Conservation (phyloP, 2,888 invertebrate species). For the Nemapogon koenigi region DNA sequence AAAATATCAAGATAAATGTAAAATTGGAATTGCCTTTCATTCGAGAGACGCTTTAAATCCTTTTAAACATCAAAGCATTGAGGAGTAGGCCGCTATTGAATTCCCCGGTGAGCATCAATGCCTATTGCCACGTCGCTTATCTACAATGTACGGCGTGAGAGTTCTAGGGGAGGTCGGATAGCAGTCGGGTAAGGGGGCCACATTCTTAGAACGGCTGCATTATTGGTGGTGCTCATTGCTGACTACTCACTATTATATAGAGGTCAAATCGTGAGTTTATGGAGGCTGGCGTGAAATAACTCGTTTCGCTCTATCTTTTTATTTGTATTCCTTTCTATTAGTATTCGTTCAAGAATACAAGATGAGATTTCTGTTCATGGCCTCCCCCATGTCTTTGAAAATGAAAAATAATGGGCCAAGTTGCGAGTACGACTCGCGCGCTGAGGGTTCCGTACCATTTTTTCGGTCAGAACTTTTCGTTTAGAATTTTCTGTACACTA, state of each 20-base stretch:
- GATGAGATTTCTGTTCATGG: too few species aligned
- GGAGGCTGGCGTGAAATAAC: too few species aligned
- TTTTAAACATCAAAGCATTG: constrained; percentile 50
- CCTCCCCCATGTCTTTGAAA: too few species aligned
- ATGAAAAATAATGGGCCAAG: too few species aligned
- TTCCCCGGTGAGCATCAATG: constrained; percentile 57
- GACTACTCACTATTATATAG: constrained; percentile 14
- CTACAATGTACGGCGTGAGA: constrained; percentile 36
- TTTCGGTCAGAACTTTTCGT: too few species aligned
- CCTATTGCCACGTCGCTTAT: constrained; percentile 60
- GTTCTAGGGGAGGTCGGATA: constrained; percentile 16
- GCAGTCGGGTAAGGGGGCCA: constrained; percentile 12
- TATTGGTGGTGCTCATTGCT: constrained; percentile 28
- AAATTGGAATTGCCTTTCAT: constrained; percentile 36
- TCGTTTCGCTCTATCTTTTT: too few species aligned
- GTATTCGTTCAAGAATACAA: too few species aligned
- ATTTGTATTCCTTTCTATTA: too few species aligned
- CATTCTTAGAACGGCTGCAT: constrained; percentile 45
- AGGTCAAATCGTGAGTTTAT: constrained; percentile 18
- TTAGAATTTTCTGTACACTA: too few species aligned
- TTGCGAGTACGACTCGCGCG: too few species aligned
- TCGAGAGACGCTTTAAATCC: constrained; percentile 44
- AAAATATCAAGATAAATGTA: constrained; percentile 8
- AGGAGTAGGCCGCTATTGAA: constrained; percentile 51
- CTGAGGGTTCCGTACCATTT: too few species aligned